Percentiles rank a stretch among this genome's conserved stretches.
phyloP scores from a whole-genome alignment of 2,797 vertebrate species.

The Triplophysa bombifrons region DNA sequence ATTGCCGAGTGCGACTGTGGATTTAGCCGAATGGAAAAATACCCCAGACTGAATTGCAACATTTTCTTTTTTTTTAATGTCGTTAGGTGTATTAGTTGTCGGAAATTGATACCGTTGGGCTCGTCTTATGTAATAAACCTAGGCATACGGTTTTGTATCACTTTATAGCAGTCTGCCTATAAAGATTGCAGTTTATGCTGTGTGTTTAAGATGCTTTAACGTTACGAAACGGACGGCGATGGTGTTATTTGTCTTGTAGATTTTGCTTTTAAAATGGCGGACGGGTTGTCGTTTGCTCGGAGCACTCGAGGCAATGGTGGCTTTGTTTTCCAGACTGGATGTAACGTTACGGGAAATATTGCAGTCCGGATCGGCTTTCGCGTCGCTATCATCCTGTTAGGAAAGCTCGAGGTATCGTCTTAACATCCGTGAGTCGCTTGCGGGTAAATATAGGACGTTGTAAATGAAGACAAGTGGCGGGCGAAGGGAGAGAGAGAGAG shows the following conservation, averaged over 20 bases:
- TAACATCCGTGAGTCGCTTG: slow-evolving; percentile 22
- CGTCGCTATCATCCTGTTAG: slow-evolving; percentile 20
- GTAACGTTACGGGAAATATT: slow-evolving; percentile 18
- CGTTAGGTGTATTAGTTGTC: slow-evolving; percentile 34
- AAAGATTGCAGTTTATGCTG: slow-evolving; percentile 72
- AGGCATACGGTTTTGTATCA: slow-evolving; percentile 35
- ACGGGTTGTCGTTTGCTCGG: slow-evolving; percentile 66
- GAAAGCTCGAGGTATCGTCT: slow-evolving; percentile 6
- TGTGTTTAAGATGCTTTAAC: slow-evolving; percentile 5
- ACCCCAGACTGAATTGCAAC: slow-evolving; percentile 32
- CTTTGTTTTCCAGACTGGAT: slow-evolving; percentile 40
- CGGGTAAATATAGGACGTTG: slow-evolving; percentile 31
- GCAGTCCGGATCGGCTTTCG: slow-evolving; percentile 23
- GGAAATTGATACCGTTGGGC: slow-evolving; percentile 29
- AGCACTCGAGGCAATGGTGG: slow-evolving; percentile 56
- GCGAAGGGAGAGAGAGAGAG: too few relatives aligned
- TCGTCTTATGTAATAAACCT: slow-evolving; percentile 57
- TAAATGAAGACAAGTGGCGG: not conserved
- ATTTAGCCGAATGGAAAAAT: slow-evolving; percentile 55
- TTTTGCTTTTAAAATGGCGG: slow-evolving; percentile 67
- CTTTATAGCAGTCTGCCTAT: slow-evolving; percentile 77
- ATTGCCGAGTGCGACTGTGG: slow-evolving; percentile 78
- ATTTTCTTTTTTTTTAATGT: slow-evolving; percentile 23
- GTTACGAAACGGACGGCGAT: slow-evolving; percentile 18
- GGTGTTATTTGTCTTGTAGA: slow-evolving; percentile 47